Base-by-base conservation (phyloP, 2,888 invertebrate species). In the Achlya flavicornis region DNA sequence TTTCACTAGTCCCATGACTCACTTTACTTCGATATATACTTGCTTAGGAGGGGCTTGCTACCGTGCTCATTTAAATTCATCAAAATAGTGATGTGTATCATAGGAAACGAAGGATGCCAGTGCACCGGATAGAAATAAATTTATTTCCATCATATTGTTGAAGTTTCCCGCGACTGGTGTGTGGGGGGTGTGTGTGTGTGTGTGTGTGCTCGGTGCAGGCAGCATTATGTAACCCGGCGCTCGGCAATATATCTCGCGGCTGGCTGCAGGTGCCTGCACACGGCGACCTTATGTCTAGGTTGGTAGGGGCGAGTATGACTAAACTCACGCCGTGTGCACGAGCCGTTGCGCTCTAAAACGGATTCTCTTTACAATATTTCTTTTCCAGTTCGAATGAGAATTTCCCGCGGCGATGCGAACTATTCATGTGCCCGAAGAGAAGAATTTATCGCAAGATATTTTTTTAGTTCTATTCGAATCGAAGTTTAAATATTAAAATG, bases 301-400 rank as follows among this genome's bases (percentile, higher is more conserved):
- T 8, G 19, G 64, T 68, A 71, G 4, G 63, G 69, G 53, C 14
- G 61, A 32, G 10, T 64, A 66, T 67, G 35, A 61, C n/a, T 58
- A 26, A 46, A 58, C 64, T 46, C 64, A 41, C 58, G 58, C 62
- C 57, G 66, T 63, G 63, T 19, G 53, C 53, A 19, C n/a, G 46
- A 46, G n/a, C 46, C 63, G 61, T 58, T 64, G 65, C 63, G 70
- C 75, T 80, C 74, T 76, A 77, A 78, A 82, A 75, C 76, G 82
- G 77, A 78, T 79, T 77, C 79, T 71, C 74, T 78, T 75, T 76
- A 79, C 83, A 80, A 84, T 84, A 85, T 84, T 84, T 82, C 80
- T 83, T 82, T 85, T 84, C 81, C 82, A 79, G 77, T 80, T 75
- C 67, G 78, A 79, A 80, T 79, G 78, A 77, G 78, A 79, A 79